Base-by-base conservation (phyloP, 2,797 vertebrate species). In the Lacerta bilineata region DNA sequence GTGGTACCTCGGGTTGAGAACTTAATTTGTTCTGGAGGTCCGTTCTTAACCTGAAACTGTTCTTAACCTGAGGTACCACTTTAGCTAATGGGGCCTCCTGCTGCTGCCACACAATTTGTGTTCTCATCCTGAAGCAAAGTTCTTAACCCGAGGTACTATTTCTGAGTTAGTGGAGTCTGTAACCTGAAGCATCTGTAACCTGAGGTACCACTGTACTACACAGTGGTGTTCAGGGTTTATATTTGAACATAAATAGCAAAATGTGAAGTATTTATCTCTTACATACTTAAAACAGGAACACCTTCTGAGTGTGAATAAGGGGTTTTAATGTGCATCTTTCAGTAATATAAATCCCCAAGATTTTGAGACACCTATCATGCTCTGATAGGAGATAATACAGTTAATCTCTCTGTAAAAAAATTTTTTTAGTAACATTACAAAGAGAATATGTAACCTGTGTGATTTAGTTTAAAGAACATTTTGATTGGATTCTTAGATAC, bases 211-310 rank as follows among this genome's bases (percentile, higher is more conserved):
- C 33, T 33, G 33, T 33, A 33, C 33, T 20, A 25, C n/a, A 71
- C 72, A 74, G 25, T 69, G 27, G 66, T 25, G 8, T 36, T 46
- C 23, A 88, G 2, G 74, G 8, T 66, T 64, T 36, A 78, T 3
- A 13, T 61, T 90, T 89, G 84, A 79, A 43, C 27, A 89, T 74
- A 93, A 92, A 80, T 83, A 82, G 78, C 15, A 88, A 43, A 0
- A 33, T 81, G 84, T 84, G 76, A 3, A 88, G 75, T 84, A 13
- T 64, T 80, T 41, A 15, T 7, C 50, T 85, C 79, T n/a, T 72
- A 90, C 17, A 84, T 86, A 89, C 23, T 64, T 64, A 64, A 64
- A 46, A 29, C n/a, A 66, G 0, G 82, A 8, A 77, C 1, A 75
- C 82, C 25, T 1, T 81, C 41, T 0, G 1, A 69, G 23, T 4